Base-by-base conservation (phyloP, 2,888 invertebrate species). In the Cylindroiulus punctatus region DNA sequence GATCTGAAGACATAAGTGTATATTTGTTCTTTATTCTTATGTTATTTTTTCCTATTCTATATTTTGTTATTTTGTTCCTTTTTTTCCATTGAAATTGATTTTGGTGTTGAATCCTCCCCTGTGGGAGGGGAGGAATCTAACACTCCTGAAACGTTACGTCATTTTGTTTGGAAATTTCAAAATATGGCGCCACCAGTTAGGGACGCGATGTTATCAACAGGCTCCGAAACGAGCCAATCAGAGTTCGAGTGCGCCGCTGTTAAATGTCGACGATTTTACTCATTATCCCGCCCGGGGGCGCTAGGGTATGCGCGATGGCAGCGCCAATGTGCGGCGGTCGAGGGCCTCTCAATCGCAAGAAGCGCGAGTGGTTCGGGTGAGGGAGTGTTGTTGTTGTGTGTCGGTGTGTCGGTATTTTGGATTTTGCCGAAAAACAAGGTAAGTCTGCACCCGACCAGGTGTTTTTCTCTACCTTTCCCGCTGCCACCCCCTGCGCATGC, bases 331-430 rank as follows among this genome's bases (percentile, higher is more conserved):
- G n/a, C 26, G 65, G 10, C 65, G 65, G 65, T n/a, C n/a, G 26
- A 1, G 5, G 26, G 14, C 22, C 12, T 65, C 26, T 12, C 12
- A 65, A 26, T 65, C 26, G 65, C 65, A n/a, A 65, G 65, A 65
- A 65, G 65, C 65, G 65, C 65, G 65, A 65, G 65, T 65, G 22
- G 65, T 65, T 26, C 65, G 65, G 65, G 65, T 65, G 65, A 26
- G 65, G 65, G 65, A 22, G 65, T 65, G n/a, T 65, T 65, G 65
- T 65, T 65, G 65, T 26, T 52, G 65, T 65, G 65, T 65, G 65
- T 65, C 65, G 65, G 65, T 65, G 65, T 26, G 26, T 26, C 65
- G 65, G 26, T 26, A 65, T 65, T 65, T 65, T 65, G 65, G 65
- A 65, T 65, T 65, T 65, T 26, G 26, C 4, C 65, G 65, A 26